phyloP scores from a whole-genome alignment of 2,888 invertebrate species.

The Alcis repandata region DNA sequence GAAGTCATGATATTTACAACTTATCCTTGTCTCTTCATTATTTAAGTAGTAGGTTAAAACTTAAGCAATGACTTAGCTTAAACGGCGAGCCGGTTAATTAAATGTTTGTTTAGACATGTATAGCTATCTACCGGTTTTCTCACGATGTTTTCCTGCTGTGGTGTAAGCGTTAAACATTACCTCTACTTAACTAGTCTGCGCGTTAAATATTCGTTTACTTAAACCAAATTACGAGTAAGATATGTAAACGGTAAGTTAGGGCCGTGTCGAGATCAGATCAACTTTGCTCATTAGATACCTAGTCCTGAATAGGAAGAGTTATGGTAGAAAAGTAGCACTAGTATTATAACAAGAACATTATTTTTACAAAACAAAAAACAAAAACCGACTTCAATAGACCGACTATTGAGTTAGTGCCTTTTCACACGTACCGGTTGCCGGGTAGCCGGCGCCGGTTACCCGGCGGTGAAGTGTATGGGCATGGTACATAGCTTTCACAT shows the following conservation, averaged over 20 bases:
- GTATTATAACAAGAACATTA: too few relatives aligned
- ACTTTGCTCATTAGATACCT: too few relatives aligned
- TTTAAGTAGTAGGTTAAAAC: neutral
- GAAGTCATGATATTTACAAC: too few relatives aligned
- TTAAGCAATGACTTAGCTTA: neutral
- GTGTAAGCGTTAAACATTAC: conserved; percentile 27
- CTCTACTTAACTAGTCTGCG: conserved; percentile 8
- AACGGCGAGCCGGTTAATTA: conserved; percentile 11
- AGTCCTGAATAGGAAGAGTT: too few relatives aligned
- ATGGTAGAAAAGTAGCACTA: too few relatives aligned
- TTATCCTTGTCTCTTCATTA: neutral
- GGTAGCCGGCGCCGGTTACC: too few relatives aligned
- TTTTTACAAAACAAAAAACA: too few relatives aligned
- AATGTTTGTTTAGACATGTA: conserved; percentile 30
- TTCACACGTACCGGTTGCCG: too few relatives aligned
- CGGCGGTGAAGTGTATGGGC: too few relatives aligned
- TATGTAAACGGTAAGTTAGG: neutral
- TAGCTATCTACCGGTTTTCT: conserved; percentile 42
- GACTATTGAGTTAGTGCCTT: too few relatives aligned
- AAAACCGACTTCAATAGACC: too few relatives aligned
- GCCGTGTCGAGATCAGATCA: neutral
- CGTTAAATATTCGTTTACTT: conserved; percentile 22
- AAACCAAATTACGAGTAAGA: conserved; percentile 21
- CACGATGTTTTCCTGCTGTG: conserved; percentile 19
- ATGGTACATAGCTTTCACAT: too few relatives aligned